Percentiles rank a stretch among this genome's conserved stretches.
Evolutionary conservation across 2,797 vertebrate species (phyloP).

Genomic region (Trachurus trachurus): DNA sequence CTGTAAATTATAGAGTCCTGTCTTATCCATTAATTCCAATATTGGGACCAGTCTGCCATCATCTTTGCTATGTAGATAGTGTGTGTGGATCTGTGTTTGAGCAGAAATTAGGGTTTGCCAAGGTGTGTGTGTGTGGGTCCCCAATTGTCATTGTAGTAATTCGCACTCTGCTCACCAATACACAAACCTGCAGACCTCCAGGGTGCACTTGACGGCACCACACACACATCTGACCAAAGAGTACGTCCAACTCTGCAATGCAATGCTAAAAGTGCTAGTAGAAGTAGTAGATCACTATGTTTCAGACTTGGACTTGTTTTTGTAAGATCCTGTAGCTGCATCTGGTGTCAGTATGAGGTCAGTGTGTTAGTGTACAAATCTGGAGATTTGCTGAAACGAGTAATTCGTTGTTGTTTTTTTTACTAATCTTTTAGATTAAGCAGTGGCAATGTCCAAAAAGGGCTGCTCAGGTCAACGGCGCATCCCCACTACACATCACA

Average conservation of each 20-base stretch:
- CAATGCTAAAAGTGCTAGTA: neutral
- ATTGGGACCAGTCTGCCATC: no score
- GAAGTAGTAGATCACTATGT: neutral
- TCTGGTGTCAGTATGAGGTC: neutral
- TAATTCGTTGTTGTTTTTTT: neutral
- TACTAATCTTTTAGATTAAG: neutral
- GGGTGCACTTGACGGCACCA: neutral
- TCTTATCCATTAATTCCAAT: no score
- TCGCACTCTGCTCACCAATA: neutral
- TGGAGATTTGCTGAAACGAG: neutral
- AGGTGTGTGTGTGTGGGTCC: no score
- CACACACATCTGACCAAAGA: neutral
- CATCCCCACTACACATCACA: neutral
- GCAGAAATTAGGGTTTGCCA: no score
- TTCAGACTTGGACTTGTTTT: neutral
- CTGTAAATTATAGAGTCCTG: no score
- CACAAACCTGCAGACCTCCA: neutral
- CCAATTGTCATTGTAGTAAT: no score
- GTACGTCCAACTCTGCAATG: neutral
- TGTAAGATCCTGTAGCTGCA: neutral
- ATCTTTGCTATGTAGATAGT: no score
- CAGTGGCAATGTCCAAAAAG: neutral
- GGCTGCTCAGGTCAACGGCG: no score
- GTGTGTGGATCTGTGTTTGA: no score
- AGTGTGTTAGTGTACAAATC: neutral